Base-by-base conservation (phyloP, 2,113 vertebrate species). In the Trematomus loennbergii region DNA sequence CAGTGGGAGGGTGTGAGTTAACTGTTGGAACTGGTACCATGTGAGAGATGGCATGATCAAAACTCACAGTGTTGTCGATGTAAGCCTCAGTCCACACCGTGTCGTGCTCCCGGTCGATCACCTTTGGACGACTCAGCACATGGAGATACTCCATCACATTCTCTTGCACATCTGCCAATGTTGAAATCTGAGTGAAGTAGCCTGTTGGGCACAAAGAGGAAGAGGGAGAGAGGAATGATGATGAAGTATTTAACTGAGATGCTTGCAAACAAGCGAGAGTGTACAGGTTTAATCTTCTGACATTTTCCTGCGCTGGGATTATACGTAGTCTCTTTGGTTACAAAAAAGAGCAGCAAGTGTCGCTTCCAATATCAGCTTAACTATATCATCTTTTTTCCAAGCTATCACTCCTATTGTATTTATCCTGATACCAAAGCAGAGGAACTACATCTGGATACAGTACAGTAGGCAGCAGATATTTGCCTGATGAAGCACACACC, bases 81-180 rank as follows among this genome's bases (percentile, higher is more conserved):
- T 99, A 99, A 0, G 98, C 98, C 89, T 99, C 98, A 0, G 98
- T 99, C 98, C 98, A 99, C 33, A 99, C 96, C 0, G 98, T 97
- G 5, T 99, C 98, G 0, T 99, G 98, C 66, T 99, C 97, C 83
- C 96, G 97, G 92, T 99, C 98, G 18, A 99, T 99, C 57, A 99
- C 98, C 89, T 99, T 99, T 16, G 98, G 98, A 9, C 98, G 94
- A 91, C 98, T 99, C 64, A 99, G 96, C 25, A 99, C 98, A 0
- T 99, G 98, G 12, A 99, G 97, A 82, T 99, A 99, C 86, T 99
- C 98, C 98, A 99, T 99, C 81, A 99, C 98, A 0, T 99, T 99
- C 91, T 99, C 98, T 71, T 99, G 98, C 65, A 99, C 97, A 2
- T 99, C 98, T 40, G 98, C 98, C 92, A 99, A 77, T 0, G 98